A percentile compares a stretch with the other conserved stretches of the same genome.
Evolutionary conservation across 2,797 vertebrate genomes (phyloP).

Genomic region (Morus bassanus): DNA sequence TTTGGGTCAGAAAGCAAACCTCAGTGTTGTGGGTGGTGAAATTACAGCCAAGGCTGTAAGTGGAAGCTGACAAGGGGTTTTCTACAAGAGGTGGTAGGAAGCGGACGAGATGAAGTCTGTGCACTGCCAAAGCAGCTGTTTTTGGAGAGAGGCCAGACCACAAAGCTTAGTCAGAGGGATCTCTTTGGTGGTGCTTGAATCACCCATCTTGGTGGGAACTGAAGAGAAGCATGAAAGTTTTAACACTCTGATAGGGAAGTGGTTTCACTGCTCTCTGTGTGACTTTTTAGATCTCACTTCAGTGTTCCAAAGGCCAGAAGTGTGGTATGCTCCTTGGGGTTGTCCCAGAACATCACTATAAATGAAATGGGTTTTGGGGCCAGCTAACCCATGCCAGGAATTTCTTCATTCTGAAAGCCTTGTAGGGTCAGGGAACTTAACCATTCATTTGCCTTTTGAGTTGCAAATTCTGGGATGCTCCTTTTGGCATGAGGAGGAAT

Average conservation of each 20-base stretch:
- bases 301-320: background rate
- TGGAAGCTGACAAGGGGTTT: background rate
- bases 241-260: background rate
- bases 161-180: background rate
- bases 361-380: background rate
- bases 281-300: background rate
- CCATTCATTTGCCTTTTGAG: background rate
- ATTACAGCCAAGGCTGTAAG: background rate
- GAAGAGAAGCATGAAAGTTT: background rate
- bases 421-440: background rate
- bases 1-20: background rate
- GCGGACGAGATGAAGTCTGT: background rate
- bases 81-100: background rate
- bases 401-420: background rate
- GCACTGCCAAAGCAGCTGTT: rapidly evolving
- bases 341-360: background rate
- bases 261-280: background rate
- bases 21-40: background rate
- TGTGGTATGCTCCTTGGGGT: background rate
- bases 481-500: background rate
- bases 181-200: background rate
- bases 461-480: background rate
- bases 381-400: background rate
- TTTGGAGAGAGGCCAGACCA: background rate
- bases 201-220: background rate